Evolutionary conservation across 2,888 invertebrate genomes (phyloP).

Genomic region (Theretra japonica): DNA sequence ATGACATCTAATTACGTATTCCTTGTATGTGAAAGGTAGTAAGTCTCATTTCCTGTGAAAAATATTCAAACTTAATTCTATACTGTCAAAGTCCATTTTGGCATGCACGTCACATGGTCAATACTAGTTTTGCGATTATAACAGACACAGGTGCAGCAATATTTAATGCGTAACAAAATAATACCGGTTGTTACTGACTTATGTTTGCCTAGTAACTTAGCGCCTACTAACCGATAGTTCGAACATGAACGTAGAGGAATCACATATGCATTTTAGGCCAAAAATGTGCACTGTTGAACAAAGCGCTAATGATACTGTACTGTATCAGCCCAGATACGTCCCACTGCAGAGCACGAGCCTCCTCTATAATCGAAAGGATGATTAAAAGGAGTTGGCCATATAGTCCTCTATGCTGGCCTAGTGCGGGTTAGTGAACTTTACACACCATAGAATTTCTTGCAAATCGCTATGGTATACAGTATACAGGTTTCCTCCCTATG

Average conservation of each 20-base stretch:
- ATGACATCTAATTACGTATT: conserved; percentile 25
- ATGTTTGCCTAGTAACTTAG: conserved; percentile 14
- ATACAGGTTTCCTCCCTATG: too few species aligned
- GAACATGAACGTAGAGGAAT: not conserved
- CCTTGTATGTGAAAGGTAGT: not conserved
- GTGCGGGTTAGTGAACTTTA: too few species aligned
- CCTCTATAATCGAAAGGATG: too few species aligned
- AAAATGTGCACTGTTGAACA: too few species aligned
- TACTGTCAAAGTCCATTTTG: conserved; percentile 1
- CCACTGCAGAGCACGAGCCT: too few species aligned
- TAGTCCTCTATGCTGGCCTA: too few species aligned
- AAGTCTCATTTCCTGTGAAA: not conserved
- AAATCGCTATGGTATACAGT: too few species aligned
- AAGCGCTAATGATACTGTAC: too few species aligned
- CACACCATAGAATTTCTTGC: too few species aligned
- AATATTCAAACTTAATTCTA: not conserved
- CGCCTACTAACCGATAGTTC: not conserved
- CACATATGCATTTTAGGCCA: not conserved
- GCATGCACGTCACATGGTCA: not conserved
- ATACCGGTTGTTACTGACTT: conserved; percentile 14
- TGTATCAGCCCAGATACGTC: too few species aligned
- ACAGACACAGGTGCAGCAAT: conserved; percentile 21
- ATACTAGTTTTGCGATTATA: conserved; percentile 10
- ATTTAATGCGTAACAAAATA: conserved; percentile 22
- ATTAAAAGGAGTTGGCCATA: too few species aligned